phyloP scores from a whole-genome alignment of 1,140 invertebrate genomes.

The Eriosoma lanigerum region DNA sequence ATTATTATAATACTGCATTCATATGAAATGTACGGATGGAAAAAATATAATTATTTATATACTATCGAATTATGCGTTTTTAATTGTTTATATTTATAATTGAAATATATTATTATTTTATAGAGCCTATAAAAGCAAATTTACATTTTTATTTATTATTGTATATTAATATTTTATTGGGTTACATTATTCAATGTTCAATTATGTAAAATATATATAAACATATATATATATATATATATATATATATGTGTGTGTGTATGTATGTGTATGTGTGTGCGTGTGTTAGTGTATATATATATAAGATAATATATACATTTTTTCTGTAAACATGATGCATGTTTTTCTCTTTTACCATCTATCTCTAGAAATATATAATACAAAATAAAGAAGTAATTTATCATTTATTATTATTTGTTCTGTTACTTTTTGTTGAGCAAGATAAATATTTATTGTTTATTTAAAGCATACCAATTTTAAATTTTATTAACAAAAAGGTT shows the following conservation, averaged over 20 bases:
- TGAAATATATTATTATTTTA: conserved; percentile 39
- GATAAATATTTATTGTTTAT: too few relatives aligned
- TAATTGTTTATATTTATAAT: conserved; percentile 17
- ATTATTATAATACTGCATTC: conserved; percentile 41
- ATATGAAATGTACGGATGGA: conserved; percentile 41
- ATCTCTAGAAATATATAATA: not conserved
- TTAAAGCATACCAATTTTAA: too few relatives aligned
- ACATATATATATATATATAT: not conserved
- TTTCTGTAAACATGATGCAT: not conserved
- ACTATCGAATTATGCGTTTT: conserved; percentile 46
- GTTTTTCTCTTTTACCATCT: not conserved
- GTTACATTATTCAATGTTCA: conserved; percentile 14
- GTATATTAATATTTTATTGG: conserved; percentile 9
- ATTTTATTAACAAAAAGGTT: too few relatives aligned
- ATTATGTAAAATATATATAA: not conserved
- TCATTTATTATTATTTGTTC: too few relatives aligned
- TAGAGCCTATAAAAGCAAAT: conserved; percentile 33
- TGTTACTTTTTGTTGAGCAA: too few relatives aligned
- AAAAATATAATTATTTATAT: conserved; percentile 51
- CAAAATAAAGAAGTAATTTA: too few relatives aligned
- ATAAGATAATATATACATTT: too few relatives aligned
- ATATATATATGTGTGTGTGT: too few relatives aligned
- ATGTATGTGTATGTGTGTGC: too few relatives aligned
- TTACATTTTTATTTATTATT: conserved; percentile 33
- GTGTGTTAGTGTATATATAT: too few relatives aligned